A percentile compares a stretch with the other conserved stretches of the same genome.
Evolutionary conservation across 2,797 vertebrate species (phyloP).

Genomic region (Lophotriccus pileatus): DNA sequence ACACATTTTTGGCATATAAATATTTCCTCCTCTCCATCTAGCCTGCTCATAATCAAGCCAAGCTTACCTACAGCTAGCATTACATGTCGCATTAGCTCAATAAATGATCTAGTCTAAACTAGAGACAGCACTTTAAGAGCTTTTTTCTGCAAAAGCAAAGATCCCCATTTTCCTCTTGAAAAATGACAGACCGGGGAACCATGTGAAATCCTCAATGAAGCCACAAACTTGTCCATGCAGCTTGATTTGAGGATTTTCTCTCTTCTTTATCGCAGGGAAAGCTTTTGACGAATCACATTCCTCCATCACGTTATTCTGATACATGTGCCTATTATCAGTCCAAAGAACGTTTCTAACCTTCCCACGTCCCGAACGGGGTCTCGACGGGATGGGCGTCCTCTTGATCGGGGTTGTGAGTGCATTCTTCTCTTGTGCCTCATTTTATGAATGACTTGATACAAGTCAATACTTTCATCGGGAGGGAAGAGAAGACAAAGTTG

Average conservation of each 20-base stretch:
- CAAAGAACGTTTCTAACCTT: slow-evolving; percentile 99
- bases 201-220: slow-evolving; percentile 87
- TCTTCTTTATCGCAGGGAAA: slow-evolving; percentile 84
- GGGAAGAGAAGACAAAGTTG: slow-evolving; percentile 97
- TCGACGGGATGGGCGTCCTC: slow-evolving; percentile 91
- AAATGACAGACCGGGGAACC: slow-evolving; percentile 78
- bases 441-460: slow-evolving; percentile 96
- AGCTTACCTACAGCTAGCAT: slow-evolving; percentile 74
- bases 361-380: slow-evolving; percentile 92
- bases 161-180: slow-evolving; percentile 82
- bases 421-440: slow-evolving; percentile 95
- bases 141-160: slow-evolving; percentile 77
- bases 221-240: slow-evolving; percentile 87
- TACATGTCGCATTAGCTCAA: slow-evolving; percentile 66
- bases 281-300: slow-evolving; percentile 82
- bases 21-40: slow-evolving; percentile 77
- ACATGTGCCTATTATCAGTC: slow-evolving; percentile 90
- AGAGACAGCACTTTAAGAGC: slow-evolving; percentile 56
- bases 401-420: slow-evolving; percentile 91
- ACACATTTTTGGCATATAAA: slow-evolving; percentile 82
- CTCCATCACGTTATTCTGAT: slow-evolving; percentile 88
- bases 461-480: slow-evolving; percentile 95
- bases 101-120: slow-evolving; percentile 74
- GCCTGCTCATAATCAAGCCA: slow-evolving; percentile 72
- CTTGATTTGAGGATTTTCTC: slow-evolving; percentile 89